Evolutionary conservation across 2,797 vertebrate species (phyloP), one percentile per base, ranked within the genome.

Genomic region (Lutjanus campechanus): DNA sequence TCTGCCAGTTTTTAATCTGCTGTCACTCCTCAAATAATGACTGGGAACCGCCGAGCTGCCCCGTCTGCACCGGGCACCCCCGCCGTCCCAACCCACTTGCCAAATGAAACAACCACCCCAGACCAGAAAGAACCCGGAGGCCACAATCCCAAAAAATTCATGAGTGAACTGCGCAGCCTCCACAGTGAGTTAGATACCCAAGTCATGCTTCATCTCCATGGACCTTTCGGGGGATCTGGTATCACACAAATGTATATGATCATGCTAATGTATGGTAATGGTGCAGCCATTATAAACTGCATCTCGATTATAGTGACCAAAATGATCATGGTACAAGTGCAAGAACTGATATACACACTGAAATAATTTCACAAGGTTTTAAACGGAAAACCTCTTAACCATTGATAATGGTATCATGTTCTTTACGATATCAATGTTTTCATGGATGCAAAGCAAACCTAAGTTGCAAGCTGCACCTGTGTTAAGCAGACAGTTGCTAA

Each of bases 131-230:
- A 82, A 60, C n/a, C 89, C 46, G 86, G 60, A 62, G 68, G 74
- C 47, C 88, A 90, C 44, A 75, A 46, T 81, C 69, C 77, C 55
- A 89, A 84, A 58, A 95, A 92, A 83, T 95, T 96, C 81, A 92
- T 91, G 86, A 94, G 88, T 82, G 93, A 95, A 56, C 76, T 92
- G 9, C 94, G 54, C 44, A 90, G 80, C 70, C 63, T 90, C 59
- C 91, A 90, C 74, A 88, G 95, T 96, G 72, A 95, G 95, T 90
- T 41, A 4, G 12, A 80, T 1, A 62, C n/a, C 12, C 4, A 47
- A 64, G 6, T 40, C 13, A 20, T 44, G 49, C 19, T 75, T 73
- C 2, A 63, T 22, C 29, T 15, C 3, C 8, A 44, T 46, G 44
- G 19, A 62, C 51, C 6, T 44, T 65, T 16, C 25, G 7, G 76